phyloP scores from a whole-genome alignment of 2,888 invertebrate genomes.

The Herminia tarsipennalis region DNA sequence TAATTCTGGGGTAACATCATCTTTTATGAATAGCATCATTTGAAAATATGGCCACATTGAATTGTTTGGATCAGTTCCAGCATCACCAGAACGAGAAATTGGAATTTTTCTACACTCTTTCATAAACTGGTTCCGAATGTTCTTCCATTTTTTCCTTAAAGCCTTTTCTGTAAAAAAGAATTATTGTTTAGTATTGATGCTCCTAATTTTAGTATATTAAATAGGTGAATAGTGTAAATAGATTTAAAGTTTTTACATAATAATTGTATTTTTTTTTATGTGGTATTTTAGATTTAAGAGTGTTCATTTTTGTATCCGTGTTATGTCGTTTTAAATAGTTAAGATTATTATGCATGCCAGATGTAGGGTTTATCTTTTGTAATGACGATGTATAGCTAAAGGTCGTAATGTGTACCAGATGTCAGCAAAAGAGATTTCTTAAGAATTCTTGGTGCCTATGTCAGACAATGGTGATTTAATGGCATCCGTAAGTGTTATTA shows the following conservation, averaged over 20 bases:
- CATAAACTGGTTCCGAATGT: conserved; percentile 35
- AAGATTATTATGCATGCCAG: too few species aligned
- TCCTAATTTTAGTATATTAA: conserved; percentile 7
- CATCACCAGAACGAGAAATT: conserved; percentile 30
- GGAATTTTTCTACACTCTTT: conserved; percentile 26
- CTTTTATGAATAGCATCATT: conserved; percentile 35
- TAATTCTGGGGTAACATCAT: conserved; percentile 28
- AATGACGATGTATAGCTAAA: too few species aligned
- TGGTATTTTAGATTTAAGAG: too few species aligned
- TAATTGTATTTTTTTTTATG: conserved; percentile 1
- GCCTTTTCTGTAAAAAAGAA: conserved; percentile 31
- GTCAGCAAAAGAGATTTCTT: too few species aligned
- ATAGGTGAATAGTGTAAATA: conserved; percentile 9
- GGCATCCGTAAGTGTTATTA: too few species aligned
- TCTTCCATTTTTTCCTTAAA: conserved; percentile 40
- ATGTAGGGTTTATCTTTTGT: too few species aligned
- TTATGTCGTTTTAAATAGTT: too few species aligned
- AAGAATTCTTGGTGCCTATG: too few species aligned
- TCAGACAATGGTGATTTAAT: too few species aligned
- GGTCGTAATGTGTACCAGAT: too few species aligned
- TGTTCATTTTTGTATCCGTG: too few species aligned
- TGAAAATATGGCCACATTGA: conserved; percentile 38
- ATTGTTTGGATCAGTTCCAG: conserved; percentile 29
- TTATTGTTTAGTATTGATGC: conserved; percentile 23
- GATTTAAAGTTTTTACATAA: conserved; percentile 10